These are phyloP conservation scores for Propithecus perrieri DNA, from an alignment of 2,797 vertebrate genomes.

Conservation along the genomic window DNA sequence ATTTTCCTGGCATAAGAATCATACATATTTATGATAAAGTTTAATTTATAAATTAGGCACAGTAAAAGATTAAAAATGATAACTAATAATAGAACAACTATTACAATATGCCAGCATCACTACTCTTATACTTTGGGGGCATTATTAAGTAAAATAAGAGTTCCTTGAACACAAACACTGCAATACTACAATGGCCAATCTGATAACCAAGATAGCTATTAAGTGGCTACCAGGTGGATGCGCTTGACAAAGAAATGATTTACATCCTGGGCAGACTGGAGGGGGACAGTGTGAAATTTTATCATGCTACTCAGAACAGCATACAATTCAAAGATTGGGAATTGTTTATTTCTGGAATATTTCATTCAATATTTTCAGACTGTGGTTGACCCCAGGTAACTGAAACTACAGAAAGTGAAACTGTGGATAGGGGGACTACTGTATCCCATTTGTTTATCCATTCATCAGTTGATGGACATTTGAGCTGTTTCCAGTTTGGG, in stretches of 20 bases:
- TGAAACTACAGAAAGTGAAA: background rate
- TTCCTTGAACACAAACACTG: background rate
- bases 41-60: background rate
- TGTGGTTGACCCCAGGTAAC: background rate
- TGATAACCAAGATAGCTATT: background rate
- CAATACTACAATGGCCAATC: background rate
- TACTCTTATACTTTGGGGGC: background rate
- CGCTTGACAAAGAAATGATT: background rate
- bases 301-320: background rate
- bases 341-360: background rate
- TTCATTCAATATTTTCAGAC: background rate
- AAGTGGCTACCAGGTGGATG: background rate
- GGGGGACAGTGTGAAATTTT: background rate
- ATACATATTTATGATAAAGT: background rate
- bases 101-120: background rate
- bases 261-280: background rate
- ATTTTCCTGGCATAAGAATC: background rate
- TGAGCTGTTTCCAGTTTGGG: background rate
- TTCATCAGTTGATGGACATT: background rate
- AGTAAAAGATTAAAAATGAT: background rate
- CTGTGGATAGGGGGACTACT: background rate
- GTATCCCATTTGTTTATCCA: background rate
- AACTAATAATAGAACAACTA: background rate
- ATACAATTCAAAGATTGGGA: background rate
- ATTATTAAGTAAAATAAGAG: background rate